Evolutionary conservation across 2,797 vertebrate genomes (phyloP).

Genomic region (Typhlichthys eigenmanni): DNA sequence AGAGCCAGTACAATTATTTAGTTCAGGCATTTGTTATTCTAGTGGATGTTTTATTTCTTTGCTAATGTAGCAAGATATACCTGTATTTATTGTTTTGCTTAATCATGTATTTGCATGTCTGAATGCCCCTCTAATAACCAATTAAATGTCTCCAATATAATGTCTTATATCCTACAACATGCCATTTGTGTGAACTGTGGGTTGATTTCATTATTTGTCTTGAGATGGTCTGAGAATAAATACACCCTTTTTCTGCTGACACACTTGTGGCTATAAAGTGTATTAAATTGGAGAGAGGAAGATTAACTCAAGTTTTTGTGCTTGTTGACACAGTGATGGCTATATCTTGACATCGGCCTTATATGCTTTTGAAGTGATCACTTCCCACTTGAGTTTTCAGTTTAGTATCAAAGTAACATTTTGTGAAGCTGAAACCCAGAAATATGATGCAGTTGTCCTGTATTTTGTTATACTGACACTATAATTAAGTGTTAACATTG

Average conservation of each 20-base stretch:
- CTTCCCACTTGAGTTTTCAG: too few relatives aligned
- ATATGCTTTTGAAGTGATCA: too few relatives aligned
- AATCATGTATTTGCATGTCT: too few relatives aligned
- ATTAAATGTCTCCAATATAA: neutral
- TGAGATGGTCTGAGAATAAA: neutral
- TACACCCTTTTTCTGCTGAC: conserved; percentile 7
- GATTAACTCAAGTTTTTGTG: too few relatives aligned
- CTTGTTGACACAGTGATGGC: too few relatives aligned
- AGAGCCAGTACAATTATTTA: neutral
- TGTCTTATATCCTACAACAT: neutral
- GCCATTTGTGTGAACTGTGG: neutral
- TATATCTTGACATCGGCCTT: too few relatives aligned
- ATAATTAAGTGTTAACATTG: conserved; percentile 14
- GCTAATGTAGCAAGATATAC: too few relatives aligned
- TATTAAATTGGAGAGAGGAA: too few relatives aligned
- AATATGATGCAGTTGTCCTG: neutral
- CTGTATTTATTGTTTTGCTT: too few relatives aligned
- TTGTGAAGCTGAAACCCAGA: neutral
- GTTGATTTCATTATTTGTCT: conserved; percentile 13
- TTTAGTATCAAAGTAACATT: neutral
- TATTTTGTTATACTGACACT: conserved; percentile 16
- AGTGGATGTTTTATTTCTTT: neutral
- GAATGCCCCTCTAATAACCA: too few relatives aligned
- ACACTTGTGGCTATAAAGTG: neutral
- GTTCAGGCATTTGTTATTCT: neutral